A percentile compares a stretch with the other conserved stretches of the same genome.
Conservation (phyloP, 2,113 vertebrate genomes). For the Hippocampus zosterae region DNA sequence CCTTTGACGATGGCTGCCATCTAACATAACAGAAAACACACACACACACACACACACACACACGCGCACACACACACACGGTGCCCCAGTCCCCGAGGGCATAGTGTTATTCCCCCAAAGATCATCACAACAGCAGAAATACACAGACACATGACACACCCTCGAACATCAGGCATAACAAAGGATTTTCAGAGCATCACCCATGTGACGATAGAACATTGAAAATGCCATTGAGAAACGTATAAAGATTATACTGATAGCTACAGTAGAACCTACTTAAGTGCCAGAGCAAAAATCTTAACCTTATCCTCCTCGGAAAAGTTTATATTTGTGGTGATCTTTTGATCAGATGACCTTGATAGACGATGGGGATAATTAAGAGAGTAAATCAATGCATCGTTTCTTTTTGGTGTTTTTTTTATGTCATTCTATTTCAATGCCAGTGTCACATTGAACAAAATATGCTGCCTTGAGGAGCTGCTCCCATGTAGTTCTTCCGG, state of each 20-base stretch:
- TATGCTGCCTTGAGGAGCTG: too few species aligned
- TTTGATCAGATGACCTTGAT: too few species aligned
- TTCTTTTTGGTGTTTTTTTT: neutral
- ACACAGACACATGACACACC: constrained; percentile 63
- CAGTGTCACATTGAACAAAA: too few species aligned
- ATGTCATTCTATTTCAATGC: neutral
- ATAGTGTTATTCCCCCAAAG: constrained; percentile 43
- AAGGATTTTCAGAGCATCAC: constrained; percentile 40
- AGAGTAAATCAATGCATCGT: too few species aligned
- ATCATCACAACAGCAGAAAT: constrained; percentile 41
- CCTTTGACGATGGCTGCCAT: constrained; percentile 46
- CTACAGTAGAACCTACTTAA: neutral
- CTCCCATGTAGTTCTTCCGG: too few species aligned
- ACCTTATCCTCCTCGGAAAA: too few species aligned
- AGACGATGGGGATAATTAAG: too few species aligned
- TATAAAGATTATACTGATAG: neutral
- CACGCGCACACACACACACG: constrained; percentile 20
- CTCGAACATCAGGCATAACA: constrained; percentile 61
- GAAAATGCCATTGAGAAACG: neutral
- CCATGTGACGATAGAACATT: constrained; percentile 18
- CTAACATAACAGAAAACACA: constrained; percentile 20
- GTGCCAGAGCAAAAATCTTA: neutral
- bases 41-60: constrained; percentile 26
- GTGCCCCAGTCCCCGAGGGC: constrained; percentile 34
- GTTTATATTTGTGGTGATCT: too few species aligned